A percentile compares a stretch with the other conserved stretches of the same genome.
Conservation (phyloP, 2,888 invertebrate genomes). For the Cantharis flavilabris region DNA sequence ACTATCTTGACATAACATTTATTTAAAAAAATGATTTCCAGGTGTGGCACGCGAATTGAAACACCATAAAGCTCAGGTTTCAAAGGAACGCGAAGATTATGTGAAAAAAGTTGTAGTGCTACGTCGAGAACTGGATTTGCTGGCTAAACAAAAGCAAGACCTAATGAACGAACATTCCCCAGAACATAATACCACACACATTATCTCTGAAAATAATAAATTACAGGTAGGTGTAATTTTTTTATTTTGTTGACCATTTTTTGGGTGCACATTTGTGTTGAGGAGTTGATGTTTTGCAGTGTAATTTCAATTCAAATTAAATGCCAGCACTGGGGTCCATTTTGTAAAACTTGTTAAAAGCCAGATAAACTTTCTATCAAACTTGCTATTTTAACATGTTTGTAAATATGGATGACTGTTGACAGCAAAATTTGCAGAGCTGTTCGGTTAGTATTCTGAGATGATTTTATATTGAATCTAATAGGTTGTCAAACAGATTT, state of each 20-base stretch:
- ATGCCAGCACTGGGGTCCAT: not conserved
- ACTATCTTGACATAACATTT: not conserved
- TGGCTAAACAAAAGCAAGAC: slow-evolving; percentile 79
- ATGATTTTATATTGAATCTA: too few relatives aligned
- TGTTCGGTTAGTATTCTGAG: too few relatives aligned
- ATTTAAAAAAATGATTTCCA: slow-evolving; percentile 44
- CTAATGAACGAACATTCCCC: slow-evolving; percentile 75
- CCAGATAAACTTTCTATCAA: too few relatives aligned
- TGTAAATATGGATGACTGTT: too few relatives aligned
- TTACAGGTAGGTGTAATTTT: slow-evolving; percentile 70
- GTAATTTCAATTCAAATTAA: not conserved
- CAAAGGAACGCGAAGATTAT: slow-evolving; percentile 82
- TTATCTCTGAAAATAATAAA: slow-evolving; percentile 82
- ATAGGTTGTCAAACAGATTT: too few relatives aligned
- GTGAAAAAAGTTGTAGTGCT: slow-evolving; percentile 74
- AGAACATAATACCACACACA: slow-evolving; percentile 70
- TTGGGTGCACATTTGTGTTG: not conserved
- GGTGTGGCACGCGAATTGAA: slow-evolving; percentile 82
- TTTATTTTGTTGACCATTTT: not conserved
- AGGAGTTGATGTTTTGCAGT: not conserved
- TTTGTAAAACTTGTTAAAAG: not conserved
- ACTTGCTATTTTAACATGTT: too few relatives aligned
- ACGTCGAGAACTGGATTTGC: slow-evolving; percentile 76
- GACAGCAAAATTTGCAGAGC: too few relatives aligned
- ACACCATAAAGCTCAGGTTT: slow-evolving; percentile 79